Evolutionary conservation across 1,140 invertebrate genomes (phyloP).

Genomic region (Danaus plexippus): DNA sequence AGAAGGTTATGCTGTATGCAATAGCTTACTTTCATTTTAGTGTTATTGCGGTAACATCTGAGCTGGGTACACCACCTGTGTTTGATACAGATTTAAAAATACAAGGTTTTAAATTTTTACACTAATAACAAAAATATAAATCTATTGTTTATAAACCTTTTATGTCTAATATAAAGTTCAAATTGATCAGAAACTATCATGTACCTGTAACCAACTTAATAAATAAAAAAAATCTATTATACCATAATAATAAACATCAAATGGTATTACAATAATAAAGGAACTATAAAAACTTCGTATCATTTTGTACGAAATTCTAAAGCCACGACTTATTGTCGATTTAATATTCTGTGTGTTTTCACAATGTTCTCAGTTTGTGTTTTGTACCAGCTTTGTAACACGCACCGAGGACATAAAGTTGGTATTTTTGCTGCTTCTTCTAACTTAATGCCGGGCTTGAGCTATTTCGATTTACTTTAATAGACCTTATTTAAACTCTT

Average conservation of each 20-base stretch:
- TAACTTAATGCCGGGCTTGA: conserved; percentile 17
- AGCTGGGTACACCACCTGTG: conserved; percentile 32
- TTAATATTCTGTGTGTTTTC: conserved; percentile 15
- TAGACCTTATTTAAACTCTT: too few relatives aligned
- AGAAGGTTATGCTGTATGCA: conserved; percentile 27
- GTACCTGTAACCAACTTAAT: too few relatives aligned
- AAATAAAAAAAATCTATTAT: too few relatives aligned
- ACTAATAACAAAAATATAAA: too few relatives aligned
- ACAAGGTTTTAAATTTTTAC: conserved; percentile 4
- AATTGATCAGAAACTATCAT: too few relatives aligned
- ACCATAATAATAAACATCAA: too few relatives aligned
- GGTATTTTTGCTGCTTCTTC: conserved; percentile 32
- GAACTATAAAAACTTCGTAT: neutral
- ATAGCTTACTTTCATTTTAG: conserved; percentile 47
- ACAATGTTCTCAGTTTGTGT: conserved; percentile 23
- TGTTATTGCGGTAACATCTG: conserved; percentile 37
- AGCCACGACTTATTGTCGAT: neutral
- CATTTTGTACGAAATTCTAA: neutral
- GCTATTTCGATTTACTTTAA: too few relatives aligned
- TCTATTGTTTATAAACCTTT: too few relatives aligned
- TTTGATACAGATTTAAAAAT: conserved; percentile 22
- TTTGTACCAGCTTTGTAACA: conserved; percentile 29
- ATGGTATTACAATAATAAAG: too few relatives aligned
- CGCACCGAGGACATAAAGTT: conserved; percentile 34
- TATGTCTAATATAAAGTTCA: too few relatives aligned